phyloP scores from a whole-genome alignment of 2,113 vertebrate species.

The Hassar affinis region DNA sequence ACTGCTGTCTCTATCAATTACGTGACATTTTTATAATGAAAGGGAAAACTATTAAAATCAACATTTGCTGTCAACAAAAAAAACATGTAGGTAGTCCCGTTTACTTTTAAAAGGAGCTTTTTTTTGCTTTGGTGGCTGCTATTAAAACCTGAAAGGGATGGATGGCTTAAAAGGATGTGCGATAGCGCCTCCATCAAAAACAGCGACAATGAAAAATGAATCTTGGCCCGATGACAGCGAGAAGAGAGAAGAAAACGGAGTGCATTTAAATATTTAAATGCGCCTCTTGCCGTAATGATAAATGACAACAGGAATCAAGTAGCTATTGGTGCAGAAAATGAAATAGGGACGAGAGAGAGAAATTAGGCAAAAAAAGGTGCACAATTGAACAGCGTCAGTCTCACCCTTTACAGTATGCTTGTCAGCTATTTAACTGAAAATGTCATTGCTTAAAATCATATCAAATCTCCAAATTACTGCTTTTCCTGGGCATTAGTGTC shows the following conservation, averaged over 20 bases:
- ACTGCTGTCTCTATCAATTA: slow-evolving; percentile 68
- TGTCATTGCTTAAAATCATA: slow-evolving; percentile 47
- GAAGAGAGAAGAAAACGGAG: slow-evolving; percentile 64
- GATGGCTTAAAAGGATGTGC: slow-evolving; percentile 67
- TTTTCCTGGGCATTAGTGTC: slow-evolving; percentile 45
- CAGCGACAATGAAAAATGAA: slow-evolving; percentile 75
- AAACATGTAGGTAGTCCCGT: slow-evolving; percentile 71
- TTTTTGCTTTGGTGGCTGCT: slow-evolving; percentile 61
- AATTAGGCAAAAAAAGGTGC: slow-evolving; percentile 54
- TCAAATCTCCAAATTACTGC: slow-evolving; percentile 39
- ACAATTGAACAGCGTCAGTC: slow-evolving; percentile 51
- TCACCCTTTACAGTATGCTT: slow-evolving; percentile 53
- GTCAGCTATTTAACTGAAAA: slow-evolving; percentile 47
- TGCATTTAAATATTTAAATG: slow-evolving; percentile 80
- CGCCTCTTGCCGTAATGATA: slow-evolving; percentile 71
- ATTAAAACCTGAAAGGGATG: slow-evolving; percentile 80
- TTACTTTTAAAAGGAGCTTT: slow-evolving; percentile 64
- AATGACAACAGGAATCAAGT: slow-evolving; percentile 79
- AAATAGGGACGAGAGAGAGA: slow-evolving; percentile 67
- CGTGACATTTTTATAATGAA: slow-evolving; percentile 68
- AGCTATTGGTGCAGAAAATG: slow-evolving; percentile 80
- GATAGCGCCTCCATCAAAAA: slow-evolving; percentile 77
- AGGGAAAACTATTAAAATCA: slow-evolving; percentile 67
- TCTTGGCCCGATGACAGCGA: slow-evolving; percentile 68
- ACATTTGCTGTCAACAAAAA: slow-evolving; percentile 73